These are phyloP conservation scores for Bos javanicus DNA, from an alignment of 2,113 vertebrate species.

Conservation along the genomic window DNA sequence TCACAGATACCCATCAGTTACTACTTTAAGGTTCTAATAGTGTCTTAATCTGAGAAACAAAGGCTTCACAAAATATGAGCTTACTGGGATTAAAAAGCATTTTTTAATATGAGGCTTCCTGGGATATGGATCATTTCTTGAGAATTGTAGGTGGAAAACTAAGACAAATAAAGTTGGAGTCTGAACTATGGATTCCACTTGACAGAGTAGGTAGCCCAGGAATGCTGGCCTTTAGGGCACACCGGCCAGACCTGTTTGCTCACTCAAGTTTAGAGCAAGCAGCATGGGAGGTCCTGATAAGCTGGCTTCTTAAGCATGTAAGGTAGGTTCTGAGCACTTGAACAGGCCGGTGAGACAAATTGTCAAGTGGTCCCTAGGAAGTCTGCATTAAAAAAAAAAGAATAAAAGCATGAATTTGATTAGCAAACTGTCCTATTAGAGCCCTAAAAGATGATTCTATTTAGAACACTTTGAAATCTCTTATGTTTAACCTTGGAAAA, in stretches of 20 bases:
- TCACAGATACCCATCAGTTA: slow-evolving; percentile 80
- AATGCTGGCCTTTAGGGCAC: slow-evolving; percentile 70
- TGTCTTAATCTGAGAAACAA: slow-evolving; percentile 79
- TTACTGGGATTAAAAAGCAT: slow-evolving; percentile 9
- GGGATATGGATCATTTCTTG: background rate
- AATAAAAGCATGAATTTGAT: background rate
- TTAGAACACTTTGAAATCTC: background rate
- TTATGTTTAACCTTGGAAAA: background rate
- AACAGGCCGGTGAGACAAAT: background rate
- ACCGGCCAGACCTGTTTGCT: slow-evolving; percentile 63
- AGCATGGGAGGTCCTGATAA: slow-evolving; percentile 71
- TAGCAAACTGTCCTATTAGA: background rate
- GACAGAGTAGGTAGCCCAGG: slow-evolving; percentile 42
- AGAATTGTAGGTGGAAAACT: background rate
- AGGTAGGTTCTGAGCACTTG: background rate
- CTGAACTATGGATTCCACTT: background rate
- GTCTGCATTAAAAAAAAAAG: background rate
- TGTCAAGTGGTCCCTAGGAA: background rate
- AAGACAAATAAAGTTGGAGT: background rate
- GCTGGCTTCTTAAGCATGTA: background rate
- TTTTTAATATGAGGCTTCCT: background rate
- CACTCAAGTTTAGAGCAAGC: slow-evolving; percentile 18
- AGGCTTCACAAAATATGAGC: slow-evolving; percentile 70
- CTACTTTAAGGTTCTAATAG: slow-evolving; percentile 76
- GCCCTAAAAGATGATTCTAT: background rate